Conservation (phyloP, 2,797 vertebrate species). For the Hephaestus fuliginosus region DNA sequence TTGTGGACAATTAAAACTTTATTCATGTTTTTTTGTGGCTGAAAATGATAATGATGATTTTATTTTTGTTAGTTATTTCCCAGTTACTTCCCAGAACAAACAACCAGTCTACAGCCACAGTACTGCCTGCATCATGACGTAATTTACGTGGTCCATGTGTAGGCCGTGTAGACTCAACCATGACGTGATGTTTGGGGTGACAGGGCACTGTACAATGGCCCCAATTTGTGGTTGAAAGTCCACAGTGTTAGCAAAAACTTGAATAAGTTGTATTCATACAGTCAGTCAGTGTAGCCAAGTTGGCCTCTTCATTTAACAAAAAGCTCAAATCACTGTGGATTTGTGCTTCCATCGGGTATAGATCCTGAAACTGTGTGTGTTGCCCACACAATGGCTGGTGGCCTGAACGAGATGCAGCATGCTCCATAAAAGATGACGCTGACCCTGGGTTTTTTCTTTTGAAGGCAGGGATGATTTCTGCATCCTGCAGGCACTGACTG, state of each 20-base stretch:
- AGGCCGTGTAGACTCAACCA: conserved; percentile 16
- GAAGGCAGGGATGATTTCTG: conserved; percentile 15
- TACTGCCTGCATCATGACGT: not conserved
- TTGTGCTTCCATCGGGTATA: not conserved
- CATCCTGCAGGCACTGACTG: conserved; percentile 30
- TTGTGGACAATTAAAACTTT: not conserved
- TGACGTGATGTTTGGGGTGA: conserved; percentile 8
- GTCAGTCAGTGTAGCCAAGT: conserved; percentile 2
- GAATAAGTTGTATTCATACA: conserved; percentile 23
- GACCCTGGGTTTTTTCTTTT: conserved; percentile 54
- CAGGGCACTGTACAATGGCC: not conserved
- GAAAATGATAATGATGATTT: not conserved
- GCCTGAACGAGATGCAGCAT: conserved; percentile 35
- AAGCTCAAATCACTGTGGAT: conserved; percentile 7
- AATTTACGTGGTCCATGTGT: not conserved
- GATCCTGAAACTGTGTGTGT: conserved; percentile 12
- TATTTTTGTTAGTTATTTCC: not conserved
- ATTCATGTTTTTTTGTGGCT: not conserved
- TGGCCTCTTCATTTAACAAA: conserved; percentile 9
- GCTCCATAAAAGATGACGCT: conserved; percentile 53
- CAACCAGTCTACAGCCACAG: conserved; percentile 12
- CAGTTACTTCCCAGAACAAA: not conserved
- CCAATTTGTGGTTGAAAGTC: not conserved
- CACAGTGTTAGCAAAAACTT: not conserved
- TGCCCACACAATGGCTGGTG: conserved; percentile 33